Base-by-base conservation (phyloP, 1,140 invertebrate species). In the Phymorhynchus buccinoides region DNA sequence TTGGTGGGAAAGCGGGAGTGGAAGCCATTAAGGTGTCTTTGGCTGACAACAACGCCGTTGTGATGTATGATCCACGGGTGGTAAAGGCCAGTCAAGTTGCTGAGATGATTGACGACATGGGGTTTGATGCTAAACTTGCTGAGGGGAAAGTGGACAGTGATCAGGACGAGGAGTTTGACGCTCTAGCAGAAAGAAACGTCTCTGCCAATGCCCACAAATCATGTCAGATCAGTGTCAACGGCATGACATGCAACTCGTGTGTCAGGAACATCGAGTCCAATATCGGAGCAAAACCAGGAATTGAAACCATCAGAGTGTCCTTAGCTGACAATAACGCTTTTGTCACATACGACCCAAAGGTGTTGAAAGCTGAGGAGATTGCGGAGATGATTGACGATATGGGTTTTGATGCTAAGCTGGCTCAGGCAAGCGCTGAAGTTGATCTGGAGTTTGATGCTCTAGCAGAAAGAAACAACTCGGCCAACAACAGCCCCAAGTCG, bases 211-310 rank as follows among this genome's bases (percentile, higher is more conserved):
- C 16, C 39, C 62, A 30, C 32, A 83, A 32, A 35, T 66, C 81
- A 1, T 83, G 81, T 62, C 27, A 30, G 37, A 35, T 83, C 39
- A 71, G 41, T n/a, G 44, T 83, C n/a, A 32, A 91, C 42, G 93
- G 93, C 27, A 94, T 94, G 94, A 94, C 93, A 0, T 94, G 94
- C 87, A 89, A 93, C 86, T 94, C 93, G 14, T 94, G 94, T 88
- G 94, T 94, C 1, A 87, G 87, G 39, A 93, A 90, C 62, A 94
- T 94, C 80, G 92, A 94, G 89, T 84, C 88, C n/a, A 89, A 89
- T 48, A 88, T 91, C 0, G 84, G 86, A 12, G 83, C 80, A 32
- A 89, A 89, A 52, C 39, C 86, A 37, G 93, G 93, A 12, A 88
- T 93, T 1, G 75, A 89, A 18, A 86, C 88, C 39, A 91, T 94